These are phyloP conservation scores for Dromococcyx pavoninus DNA, from an alignment of 2,797 vertebrate species.

Conservation along the genomic window DNA sequence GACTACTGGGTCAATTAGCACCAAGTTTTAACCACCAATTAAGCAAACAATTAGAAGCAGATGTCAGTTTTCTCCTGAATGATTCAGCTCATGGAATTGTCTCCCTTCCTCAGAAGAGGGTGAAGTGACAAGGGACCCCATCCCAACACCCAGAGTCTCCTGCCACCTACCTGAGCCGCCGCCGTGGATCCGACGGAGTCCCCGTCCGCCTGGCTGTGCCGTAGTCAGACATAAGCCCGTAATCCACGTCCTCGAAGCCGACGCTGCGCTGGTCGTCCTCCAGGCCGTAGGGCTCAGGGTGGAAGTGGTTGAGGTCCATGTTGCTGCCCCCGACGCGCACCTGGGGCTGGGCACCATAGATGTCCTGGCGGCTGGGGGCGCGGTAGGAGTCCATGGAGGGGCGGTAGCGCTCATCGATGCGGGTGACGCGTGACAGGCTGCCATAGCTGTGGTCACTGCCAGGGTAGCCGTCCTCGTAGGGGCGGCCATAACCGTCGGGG, in stretches of 20 bases:
- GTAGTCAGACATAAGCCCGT: conserved; percentile 87
- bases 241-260: conserved; percentile 91
- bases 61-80: background rate
- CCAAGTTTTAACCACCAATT: conserved; percentile 30
- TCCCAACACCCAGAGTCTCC: background rate
- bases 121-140: background rate
- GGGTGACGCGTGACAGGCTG: conserved; percentile 87
- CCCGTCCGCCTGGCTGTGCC: conserved; percentile 85
- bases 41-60: conserved; percentile 15
- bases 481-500: conserved; percentile 76
- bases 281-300: conserved; percentile 88
- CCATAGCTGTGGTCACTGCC: conserved; percentile 82
- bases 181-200: conserved; percentile 78
- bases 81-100: background rate
- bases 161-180: conserved; percentile 82
- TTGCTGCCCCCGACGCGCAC: conserved; percentile 91
- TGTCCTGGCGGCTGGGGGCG: conserved; percentile 89
- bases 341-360: conserved; percentile 93
- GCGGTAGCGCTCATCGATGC: conserved; percentile 91
- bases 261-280: conserved; percentile 94
- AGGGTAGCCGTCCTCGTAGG: conserved; percentile 80
- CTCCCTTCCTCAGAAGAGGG: background rate
- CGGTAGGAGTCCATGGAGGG: conserved; percentile 86
- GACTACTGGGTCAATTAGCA: background rate
- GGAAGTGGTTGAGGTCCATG: conserved; percentile 89